Evolutionary conservation across 2,888 invertebrate genomes (phyloP).

Genomic region (Cryptocephalus primarius): DNA sequence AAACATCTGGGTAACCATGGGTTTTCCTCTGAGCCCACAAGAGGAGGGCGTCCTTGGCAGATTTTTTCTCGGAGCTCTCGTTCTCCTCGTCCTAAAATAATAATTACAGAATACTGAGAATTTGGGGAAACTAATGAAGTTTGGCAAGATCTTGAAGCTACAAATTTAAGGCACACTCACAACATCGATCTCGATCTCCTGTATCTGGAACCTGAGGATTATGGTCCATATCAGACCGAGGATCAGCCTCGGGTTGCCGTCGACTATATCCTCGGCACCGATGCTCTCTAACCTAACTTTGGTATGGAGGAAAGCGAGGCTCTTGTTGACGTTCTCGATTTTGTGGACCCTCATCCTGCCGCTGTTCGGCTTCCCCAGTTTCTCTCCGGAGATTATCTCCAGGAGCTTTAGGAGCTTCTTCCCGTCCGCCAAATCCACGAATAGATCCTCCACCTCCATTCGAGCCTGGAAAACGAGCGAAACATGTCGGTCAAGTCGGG

Average conservation of each 20-base stretch:
- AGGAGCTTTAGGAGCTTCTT: constrained; percentile 82
- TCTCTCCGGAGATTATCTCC: constrained; percentile 98
- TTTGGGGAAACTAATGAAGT: too few species aligned
- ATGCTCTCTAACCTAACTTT: constrained; percentile 96
- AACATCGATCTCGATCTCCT: constrained; percentile 95
- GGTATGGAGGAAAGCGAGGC: constrained; percentile 88
- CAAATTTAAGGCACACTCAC: constrained; percentile 46
- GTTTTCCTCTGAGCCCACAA: constrained; percentile 99
- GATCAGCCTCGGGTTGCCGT: constrained; percentile 93
- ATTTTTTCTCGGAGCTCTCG: constrained; percentile 94
- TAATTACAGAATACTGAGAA: not conserved
- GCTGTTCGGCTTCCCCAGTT: constrained; percentile 91
- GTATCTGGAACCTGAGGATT: constrained; percentile 97
- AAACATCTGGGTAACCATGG: constrained; percentile 81
- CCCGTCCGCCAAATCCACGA: constrained; percentile 92
- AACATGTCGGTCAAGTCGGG: not conserved
- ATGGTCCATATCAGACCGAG: constrained; percentile 99
- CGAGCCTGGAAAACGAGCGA: constrained; percentile 61
- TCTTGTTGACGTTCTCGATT: constrained; percentile 98
- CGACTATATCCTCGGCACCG: constrained; percentile 97
- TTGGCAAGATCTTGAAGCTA: not conserved
- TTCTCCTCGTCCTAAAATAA: constrained; percentile 76
- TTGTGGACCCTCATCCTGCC: constrained; percentile 96
- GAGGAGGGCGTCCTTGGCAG: constrained; percentile 95
- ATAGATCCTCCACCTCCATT: constrained; percentile 96